These are phyloP conservation scores for Syrphus vitripennis DNA, from an alignment of 2,888 invertebrate species.

Conservation along the genomic window DNA sequence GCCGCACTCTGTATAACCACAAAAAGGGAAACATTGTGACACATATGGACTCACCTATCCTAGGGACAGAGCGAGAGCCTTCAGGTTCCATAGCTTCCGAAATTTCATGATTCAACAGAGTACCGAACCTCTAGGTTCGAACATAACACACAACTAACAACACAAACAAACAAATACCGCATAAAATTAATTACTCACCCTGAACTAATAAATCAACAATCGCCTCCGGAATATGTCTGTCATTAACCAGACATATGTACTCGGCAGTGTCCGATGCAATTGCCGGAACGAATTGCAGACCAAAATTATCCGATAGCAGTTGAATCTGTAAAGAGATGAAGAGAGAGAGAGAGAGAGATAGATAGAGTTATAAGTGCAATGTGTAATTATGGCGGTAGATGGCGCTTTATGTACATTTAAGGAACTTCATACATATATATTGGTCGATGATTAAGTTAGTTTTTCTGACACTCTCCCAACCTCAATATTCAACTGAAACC, in stretches of 20 bases:
- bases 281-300: conserved; percentile 85
- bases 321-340: conserved; percentile 81
- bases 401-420: neutral
- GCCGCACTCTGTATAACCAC: conserved; percentile 42
- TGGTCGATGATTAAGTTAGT: conserved; percentile 59
- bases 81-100: neutral
- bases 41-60: conserved; percentile 24
- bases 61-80: neutral
- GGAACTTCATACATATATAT: conserved; percentile 64
- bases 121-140: neutral
- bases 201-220: conserved; percentile 86
- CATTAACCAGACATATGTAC: conserved; percentile 87
- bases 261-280: conserved; percentile 85
- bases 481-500: neutral
- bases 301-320: conserved; percentile 84
- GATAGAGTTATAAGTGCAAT: conserved; percentile 7
- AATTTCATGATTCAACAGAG: neutral
- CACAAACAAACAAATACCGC: conserved; percentile 18
- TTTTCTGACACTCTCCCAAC: conserved; percentile 16
- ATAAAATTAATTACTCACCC: conserved; percentile 82
- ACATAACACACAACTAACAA: conserved; percentile 1
- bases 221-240: conserved; percentile 85
- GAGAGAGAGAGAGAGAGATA: conserved; percentile 12
- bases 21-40: conserved; percentile 44
- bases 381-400: conserved; percentile 40